Conservation (phyloP, 2,888 invertebrate genomes). For the Dynastes maya region DNA sequence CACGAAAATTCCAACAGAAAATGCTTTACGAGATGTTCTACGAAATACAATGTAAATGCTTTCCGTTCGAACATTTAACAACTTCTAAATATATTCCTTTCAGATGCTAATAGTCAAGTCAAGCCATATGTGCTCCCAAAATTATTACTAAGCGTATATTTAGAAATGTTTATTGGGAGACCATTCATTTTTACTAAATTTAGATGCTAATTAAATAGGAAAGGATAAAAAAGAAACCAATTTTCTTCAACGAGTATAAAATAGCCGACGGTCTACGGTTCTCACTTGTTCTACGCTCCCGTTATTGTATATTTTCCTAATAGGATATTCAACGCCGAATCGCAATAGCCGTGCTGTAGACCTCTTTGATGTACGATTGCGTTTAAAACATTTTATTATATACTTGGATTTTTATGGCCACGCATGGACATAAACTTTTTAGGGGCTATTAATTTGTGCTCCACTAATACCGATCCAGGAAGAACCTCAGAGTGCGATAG, state of each 20-base stretch:
- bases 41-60: conserved; percentile 13
- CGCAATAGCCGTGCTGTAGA: conserved; percentile 31
- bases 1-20: conserved; percentile 6
- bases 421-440: conserved; percentile 51
- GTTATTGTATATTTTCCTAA: conserved; percentile 26
- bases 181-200: conserved; percentile 27
- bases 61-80: conserved; percentile 1
- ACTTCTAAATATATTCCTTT: conserved; percentile 33
- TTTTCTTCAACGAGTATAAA: not conserved
- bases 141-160: too few species aligned
- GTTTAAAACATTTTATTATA: conserved; percentile 53
- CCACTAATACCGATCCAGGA: conserved; percentile 39
- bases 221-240: conserved; percentile 27
- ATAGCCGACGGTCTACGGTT: conserved; percentile 15
- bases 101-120: conserved; percentile 19
- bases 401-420: conserved; percentile 51
- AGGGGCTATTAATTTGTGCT: conserved; percentile 52
- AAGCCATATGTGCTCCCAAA: conserved; percentile 8
- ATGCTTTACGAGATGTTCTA: not conserved
- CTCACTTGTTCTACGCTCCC: not conserved
- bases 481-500: conserved; percentile 5
- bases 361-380: conserved; percentile 52
- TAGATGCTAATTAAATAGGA: conserved; percentile 44
- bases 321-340: conserved; percentile 41
- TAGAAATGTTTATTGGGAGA: not conserved